phyloP scores from a whole-genome alignment of 2,888 invertebrate genomes.

The Rotaria magnacalcarata region DNA sequence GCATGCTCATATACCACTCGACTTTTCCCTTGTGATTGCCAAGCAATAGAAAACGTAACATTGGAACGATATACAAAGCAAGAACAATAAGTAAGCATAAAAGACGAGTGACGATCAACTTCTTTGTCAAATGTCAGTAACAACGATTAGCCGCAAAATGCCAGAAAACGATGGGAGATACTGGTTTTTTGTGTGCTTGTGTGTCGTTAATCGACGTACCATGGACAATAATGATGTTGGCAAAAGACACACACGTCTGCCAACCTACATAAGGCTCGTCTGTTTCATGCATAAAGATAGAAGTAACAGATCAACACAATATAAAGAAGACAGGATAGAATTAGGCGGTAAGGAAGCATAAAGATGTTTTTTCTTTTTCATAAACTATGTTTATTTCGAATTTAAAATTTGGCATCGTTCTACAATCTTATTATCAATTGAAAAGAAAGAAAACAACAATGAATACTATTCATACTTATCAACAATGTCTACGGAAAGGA shows the following conservation, averaged over 20 bases:
- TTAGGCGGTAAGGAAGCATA: too few relatives aligned
- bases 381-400: too few relatives aligned
- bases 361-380: too few relatives aligned
- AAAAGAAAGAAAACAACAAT: background rate
- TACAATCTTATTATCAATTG: background rate
- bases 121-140: constrained; percentile 8
- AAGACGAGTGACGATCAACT: constrained; percentile 24
- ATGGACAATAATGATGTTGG: background rate
- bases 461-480: background rate
- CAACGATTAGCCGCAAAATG: constrained; percentile 18
- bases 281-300: background rate
- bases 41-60: background rate
- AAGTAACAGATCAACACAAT: background rate
- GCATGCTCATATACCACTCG: background rate
- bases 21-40: background rate
- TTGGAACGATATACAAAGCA: background rate
- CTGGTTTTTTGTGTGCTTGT: background rate
- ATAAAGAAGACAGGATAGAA: background rate
- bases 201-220: background rate
- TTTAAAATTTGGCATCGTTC: too few relatives aligned
- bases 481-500: background rate
- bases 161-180: background rate
- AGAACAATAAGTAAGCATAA: background rate
- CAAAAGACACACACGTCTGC: background rate
- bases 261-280: background rate